Percentiles rank a stretch among this genome's conserved stretches.
These are phyloP conservation scores for Lysandra bellargus DNA, from an alignment of 2,888 invertebrate species.

Conservation along the genomic window DNA sequence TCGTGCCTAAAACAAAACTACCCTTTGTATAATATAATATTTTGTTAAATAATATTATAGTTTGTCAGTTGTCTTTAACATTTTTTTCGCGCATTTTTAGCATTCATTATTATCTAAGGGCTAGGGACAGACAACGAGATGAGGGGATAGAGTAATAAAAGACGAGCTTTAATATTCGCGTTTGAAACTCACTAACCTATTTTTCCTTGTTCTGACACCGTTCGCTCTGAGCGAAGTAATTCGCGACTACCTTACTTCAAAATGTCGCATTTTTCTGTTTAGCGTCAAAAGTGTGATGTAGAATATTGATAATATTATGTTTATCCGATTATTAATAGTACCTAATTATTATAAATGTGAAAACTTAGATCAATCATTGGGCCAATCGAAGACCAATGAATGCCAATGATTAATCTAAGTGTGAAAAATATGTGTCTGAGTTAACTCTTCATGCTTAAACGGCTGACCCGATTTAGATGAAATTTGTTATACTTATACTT, in stretches of 20 bases:
- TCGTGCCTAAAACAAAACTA: background rate
- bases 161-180: background rate
- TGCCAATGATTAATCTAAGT: too few relatives aligned
- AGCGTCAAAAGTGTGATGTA: background rate
- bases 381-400: too few relatives aligned
- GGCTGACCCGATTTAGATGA: too few relatives aligned
- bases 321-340: background rate
- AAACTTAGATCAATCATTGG: too few relatives aligned
- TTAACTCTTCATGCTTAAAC: too few relatives aligned
- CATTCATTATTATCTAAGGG: background rate
- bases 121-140: background rate
- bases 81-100: background rate
- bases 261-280: background rate
- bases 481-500: too few relatives aligned
- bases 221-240: background rate
- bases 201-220: background rate
- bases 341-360: too few relatives aligned
- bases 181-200: slow-evolving; percentile 10
- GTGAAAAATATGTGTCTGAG: too few relatives aligned
- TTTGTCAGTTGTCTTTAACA: background rate
- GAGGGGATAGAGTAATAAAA: background rate
- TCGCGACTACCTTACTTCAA: background rate
- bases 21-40: background rate
- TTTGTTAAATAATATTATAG: background rate
- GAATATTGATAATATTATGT: background rate